Conservation (phyloP, 2,888 invertebrate genomes). For the Drosophila pegasa region DNA sequence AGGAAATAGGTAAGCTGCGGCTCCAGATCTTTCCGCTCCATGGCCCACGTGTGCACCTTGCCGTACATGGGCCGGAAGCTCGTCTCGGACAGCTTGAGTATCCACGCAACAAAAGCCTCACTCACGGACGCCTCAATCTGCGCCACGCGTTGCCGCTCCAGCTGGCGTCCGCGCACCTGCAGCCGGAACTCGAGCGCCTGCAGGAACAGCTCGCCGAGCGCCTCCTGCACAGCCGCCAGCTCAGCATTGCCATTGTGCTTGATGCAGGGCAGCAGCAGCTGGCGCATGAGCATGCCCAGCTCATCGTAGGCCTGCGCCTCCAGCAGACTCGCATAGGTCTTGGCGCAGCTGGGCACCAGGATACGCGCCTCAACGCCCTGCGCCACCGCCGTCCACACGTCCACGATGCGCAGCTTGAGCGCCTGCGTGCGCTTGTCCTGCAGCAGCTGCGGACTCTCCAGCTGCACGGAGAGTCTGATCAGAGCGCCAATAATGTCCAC, state of each 20-base stretch:
- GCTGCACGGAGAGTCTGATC: slow-evolving; percentile 85
- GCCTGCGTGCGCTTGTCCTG: slow-evolving; percentile 86
- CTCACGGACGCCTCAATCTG: slow-evolving; percentile 91
- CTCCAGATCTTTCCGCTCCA: slow-evolving; percentile 85
- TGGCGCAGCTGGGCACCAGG: slow-evolving; percentile 90
- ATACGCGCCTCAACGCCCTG: slow-evolving; percentile 90
- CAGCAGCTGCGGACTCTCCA: slow-evolving; percentile 58
- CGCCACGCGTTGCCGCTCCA: slow-evolving; percentile 85
- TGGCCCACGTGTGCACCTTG: slow-evolving; percentile 94
- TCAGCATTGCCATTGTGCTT: slow-evolving; percentile 87
- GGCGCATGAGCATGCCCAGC: slow-evolving; percentile 89
- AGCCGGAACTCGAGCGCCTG: slow-evolving; percentile 89
- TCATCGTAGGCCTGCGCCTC: slow-evolving; percentile 87
- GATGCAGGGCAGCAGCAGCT: slow-evolving; percentile 90
- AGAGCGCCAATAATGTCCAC: slow-evolving; percentile 89
- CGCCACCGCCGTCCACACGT: slow-evolving; percentile 89
- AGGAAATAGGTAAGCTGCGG: slow-evolving; percentile 89
- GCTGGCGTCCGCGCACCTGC: slow-evolving; percentile 84
- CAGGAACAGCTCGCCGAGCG: slow-evolving; percentile 91
- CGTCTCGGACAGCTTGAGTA: slow-evolving; percentile 94
- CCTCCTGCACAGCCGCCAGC: slow-evolving; percentile 88
- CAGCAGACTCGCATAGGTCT: slow-evolving; percentile 88
- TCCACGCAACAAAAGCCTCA: slow-evolving; percentile 91
- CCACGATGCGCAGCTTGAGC: slow-evolving; percentile 87
- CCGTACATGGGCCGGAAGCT: slow-evolving; percentile 95